Evolutionary conservation across 1,140 invertebrate genomes (phyloP), one percentile per base, ranked within the genome.

Genomic region (Zaprionus capensis): DNA sequence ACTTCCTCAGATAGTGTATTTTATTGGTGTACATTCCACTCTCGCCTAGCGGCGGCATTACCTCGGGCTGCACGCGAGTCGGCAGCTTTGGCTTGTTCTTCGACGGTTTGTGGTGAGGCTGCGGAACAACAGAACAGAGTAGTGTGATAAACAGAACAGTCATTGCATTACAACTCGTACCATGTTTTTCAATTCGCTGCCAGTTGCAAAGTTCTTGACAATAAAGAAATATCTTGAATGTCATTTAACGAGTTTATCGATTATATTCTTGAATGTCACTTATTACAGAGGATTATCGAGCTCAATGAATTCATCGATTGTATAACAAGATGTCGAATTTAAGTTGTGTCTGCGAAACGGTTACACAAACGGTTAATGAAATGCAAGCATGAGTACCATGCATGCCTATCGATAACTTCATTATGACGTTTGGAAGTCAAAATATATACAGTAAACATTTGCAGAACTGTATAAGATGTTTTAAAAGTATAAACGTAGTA

Each of bases 21-120:
- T 81, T 78, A 7, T 88, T 88, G 1, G 84, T 90, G 53, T 87
- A 87, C 2, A 53, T 14, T 0, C 84, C 84, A 2, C 5, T 22
- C 2, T 20, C 44, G 1, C 71, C 85, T 0, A 49, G 38, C 6
- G 24, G 1, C 0, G 78, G 81, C 4, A 62, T 20, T 17, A 84
- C 61, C 28, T 63, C 69, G 1, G 85, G 84, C 31, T 87, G 78
- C 7, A 83, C 70, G 0, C 69, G 67, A n/a, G 41, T 80, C 2
- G 80, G 80, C 0, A 78, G 22, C 17, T 44, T 62, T n/a, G 65
- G 22, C 22, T 74, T 75, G 6, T 26, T 15, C 24, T 24, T 64
- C 17, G 22, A 12, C 17, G 34, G 26, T 11, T 55, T 63, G 17
- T 71, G 22, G 5, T 36, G 2, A 0, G 51, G 49, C 68, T 70